Base-by-base conservation (phyloP, 2,113 vertebrate genomes). In the Ageneiosus marmoratus region DNA sequence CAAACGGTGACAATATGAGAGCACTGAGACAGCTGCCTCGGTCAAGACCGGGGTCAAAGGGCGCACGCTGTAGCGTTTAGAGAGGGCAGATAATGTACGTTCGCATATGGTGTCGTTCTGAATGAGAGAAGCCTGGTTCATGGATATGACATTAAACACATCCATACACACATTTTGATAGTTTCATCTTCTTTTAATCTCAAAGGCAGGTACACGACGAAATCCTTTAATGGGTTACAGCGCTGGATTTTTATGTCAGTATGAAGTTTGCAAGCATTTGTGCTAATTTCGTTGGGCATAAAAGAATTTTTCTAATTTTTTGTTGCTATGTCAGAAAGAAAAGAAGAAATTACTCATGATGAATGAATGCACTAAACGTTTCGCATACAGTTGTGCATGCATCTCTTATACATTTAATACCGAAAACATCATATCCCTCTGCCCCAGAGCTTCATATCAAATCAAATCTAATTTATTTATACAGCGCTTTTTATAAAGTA, bases 1-100 rank as follows among this genome's bases (percentile, higher is more conserved):
- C 58, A 73, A 83, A 81, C 70, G 65, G 65, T 76, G 67, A 73
- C 65, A 15, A 83, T 86, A 84, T 22, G 55, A 76, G 80, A n/a
- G 60, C 82, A 65, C 60, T 7, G 24, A 32, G 65, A 76, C 20
- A 27, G 62, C 27, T 44, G 82, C n/a, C 11, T 69, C 27, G 78
- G 78, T 51, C 37, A 62, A 55, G 65, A n/a, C 65, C 20, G 5
- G 32, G 76, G 77, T 79, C 67, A 3, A 15, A 46, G 48, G 60
- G 13, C 24, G 2, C 67, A 58, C 16, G 10, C 65, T 48, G 75
- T 20, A 48, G 53, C 29, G 29, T 60, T 72, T 56, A 60, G n/a
- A 0, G 79, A 34, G 51, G 13, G 0, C 13, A 13, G 32, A 29
- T 81, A 62, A 48, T 62, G 69, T 55, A 27, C 15, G 20, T 56